Evolutionary conservation across 2,113 vertebrate genomes (phyloP).

Genomic region (Tupaia tana): DNA sequence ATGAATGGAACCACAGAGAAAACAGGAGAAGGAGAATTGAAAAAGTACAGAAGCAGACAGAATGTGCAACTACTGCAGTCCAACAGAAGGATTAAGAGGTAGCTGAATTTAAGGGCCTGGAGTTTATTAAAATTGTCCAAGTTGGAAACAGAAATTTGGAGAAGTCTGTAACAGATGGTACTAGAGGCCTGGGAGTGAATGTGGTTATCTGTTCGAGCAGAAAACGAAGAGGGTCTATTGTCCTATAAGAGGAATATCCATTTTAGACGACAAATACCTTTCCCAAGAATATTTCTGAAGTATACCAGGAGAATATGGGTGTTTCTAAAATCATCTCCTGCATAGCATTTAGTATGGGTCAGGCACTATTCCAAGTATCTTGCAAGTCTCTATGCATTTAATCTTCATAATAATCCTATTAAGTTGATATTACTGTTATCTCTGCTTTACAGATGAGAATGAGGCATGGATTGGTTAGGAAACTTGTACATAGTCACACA

Average conservation of each 20-base stretch:
- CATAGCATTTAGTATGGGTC: background rate
- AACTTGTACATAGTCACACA: background rate
- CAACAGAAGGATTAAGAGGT: background rate
- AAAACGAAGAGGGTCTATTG: background rate
- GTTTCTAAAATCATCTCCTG: conserved; percentile 2
- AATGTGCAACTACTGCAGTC: background rate
- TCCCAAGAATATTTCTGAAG: background rate
- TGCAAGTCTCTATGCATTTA: background rate
- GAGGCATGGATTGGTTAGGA: background rate
- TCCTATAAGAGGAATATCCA: background rate
- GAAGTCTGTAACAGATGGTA: background rate
- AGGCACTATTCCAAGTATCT: background rate
- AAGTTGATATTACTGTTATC: background rate
- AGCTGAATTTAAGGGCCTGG: background rate
- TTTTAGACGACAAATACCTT: background rate
- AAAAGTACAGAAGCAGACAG: background rate
- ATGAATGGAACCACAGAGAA: background rate
- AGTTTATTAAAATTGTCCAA: conserved; percentile 18
- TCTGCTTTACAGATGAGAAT: background rate
- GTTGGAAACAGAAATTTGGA: background rate
- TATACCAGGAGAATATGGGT: background rate
- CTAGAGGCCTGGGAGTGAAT: background rate
- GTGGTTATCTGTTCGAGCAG: background rate
- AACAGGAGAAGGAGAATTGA: background rate
- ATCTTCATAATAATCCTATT: background rate